phyloP scores from a whole-genome alignment of 1,140 invertebrate species.

The Tetraneura akinire region DNA sequence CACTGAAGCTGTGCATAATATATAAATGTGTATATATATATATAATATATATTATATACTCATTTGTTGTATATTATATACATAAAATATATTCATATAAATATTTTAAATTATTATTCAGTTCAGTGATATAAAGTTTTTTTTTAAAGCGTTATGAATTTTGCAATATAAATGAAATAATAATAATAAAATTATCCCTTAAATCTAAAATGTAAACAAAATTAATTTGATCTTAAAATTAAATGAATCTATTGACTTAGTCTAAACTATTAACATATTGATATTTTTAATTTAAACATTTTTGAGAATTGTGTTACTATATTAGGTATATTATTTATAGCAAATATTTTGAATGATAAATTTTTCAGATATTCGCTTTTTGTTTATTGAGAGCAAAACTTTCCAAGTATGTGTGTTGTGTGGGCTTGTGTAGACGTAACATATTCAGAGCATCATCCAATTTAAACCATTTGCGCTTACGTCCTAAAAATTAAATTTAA shows the following conservation, averaged over 20 bases:
- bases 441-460: slow-evolving; percentile 83
- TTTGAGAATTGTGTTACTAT: not conserved
- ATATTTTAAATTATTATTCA: slow-evolving; percentile 16
- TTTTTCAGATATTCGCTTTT: slow-evolving; percentile 46
- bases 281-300: slow-evolving; percentile 32
- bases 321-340: not conserved
- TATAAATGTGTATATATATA: not conserved
- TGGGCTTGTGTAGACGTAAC: slow-evolving; percentile 84
- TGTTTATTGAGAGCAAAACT: slow-evolving; percentile 52
- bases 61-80: not conserved
- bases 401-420: slow-evolving; percentile 83
- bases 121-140: slow-evolving; percentile 5
- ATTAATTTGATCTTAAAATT: slow-evolving; percentile 13
- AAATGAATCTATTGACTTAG: slow-evolving; percentile 11
- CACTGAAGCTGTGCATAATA: slow-evolving; percentile 31
- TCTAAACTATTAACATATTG: slow-evolving; percentile 21
- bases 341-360: slow-evolving; percentile 37
- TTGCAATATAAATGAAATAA: slow-evolving; percentile 30
- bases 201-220: slow-evolving; percentile 34
- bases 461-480: slow-evolving; percentile 89
- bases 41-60: not conserved
- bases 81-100: not conserved
- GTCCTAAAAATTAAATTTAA: slow-evolving; percentile 62
- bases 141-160: slow-evolving; percentile 33
- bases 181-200: slow-evolving; percentile 18